Percentiles rank a stretch among this genome's conserved stretches.
These are phyloP conservation scores for Metallyticus violacea DNA, from an alignment of 2,888 invertebrate genomes.

Conservation along the genomic window DNA sequence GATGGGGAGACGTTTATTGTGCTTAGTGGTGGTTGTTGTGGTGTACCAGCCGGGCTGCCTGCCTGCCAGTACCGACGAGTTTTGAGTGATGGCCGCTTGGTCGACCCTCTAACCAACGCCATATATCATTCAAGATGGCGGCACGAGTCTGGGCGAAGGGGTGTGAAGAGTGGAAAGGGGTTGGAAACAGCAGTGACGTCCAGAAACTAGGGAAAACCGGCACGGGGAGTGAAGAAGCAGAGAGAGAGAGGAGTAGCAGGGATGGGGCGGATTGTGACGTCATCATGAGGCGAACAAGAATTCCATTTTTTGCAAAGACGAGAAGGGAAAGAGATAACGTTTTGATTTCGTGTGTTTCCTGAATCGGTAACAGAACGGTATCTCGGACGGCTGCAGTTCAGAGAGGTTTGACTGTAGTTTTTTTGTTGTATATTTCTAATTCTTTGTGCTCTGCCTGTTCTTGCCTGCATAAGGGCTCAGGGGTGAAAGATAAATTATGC, in stretches of 20 bases:
- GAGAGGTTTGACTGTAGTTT: too few relatives aligned
- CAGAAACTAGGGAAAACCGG: conserved; percentile 38
- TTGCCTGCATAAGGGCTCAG: too few relatives aligned
- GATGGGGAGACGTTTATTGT: conserved; percentile 1
- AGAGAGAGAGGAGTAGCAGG: conserved; percentile 24
- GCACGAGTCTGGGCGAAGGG: conserved; percentile 34
- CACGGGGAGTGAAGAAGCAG: neutral
- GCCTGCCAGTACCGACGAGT: conserved; percentile 14
- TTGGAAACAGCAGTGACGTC: conserved; percentile 43
- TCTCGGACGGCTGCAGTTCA: neutral
- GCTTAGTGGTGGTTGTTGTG: conserved; percentile 1
- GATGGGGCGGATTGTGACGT: conserved; percentile 35
- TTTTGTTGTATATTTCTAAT: too few relatives aligned
- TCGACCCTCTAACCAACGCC: conserved; percentile 57
- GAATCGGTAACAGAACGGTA: neutral
- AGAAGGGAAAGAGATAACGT: neutral
- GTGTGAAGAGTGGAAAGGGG: conserved; percentile 33
- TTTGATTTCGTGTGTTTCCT: neutral
- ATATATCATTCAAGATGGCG: conserved; percentile 57
- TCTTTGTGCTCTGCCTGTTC: too few relatives aligned
- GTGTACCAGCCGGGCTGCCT: neutral
- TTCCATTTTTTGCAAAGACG: neutral
- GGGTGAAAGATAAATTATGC: too few relatives aligned
- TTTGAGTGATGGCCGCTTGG: conserved; percentile 57
- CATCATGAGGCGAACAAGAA: neutral